Evolutionary conservation across 1,140 invertebrate genomes (phyloP).

Genomic region (Hormaphis cornu): DNA sequence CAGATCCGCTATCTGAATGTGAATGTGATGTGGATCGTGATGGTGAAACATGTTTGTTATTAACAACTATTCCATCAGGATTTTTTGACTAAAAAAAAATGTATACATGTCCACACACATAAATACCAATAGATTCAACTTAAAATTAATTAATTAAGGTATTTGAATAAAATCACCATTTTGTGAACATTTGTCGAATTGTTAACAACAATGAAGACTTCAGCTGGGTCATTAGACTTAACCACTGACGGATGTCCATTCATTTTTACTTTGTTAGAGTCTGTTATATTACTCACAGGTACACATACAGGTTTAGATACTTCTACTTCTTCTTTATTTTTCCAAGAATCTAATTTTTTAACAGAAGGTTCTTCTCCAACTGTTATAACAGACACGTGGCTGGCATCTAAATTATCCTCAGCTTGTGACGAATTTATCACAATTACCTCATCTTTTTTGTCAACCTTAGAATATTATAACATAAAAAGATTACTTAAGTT

Average conservation of each 20-base stretch:
- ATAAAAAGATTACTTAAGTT: conserved; percentile 45
- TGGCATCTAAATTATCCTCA: conserved; percentile 56
- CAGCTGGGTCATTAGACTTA: conserved; percentile 34
- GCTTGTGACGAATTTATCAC: conserved; percentile 35
- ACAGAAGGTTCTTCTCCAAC: conserved; percentile 58
- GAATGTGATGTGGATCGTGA: conserved; percentile 39
- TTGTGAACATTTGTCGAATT: conserved; percentile 38
- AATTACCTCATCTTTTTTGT: conserved; percentile 36
- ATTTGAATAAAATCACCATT: conserved; percentile 27
- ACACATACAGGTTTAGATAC: conserved; percentile 12
- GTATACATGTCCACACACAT: too few species aligned
- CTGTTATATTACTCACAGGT: neutral
- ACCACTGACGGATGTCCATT: neutral
- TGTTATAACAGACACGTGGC: conserved; percentile 80
- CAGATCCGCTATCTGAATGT: conserved; percentile 39
- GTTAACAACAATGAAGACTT: conserved; percentile 39
- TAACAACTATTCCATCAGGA: conserved; percentile 32
- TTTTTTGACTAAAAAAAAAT: conserved; percentile 15
- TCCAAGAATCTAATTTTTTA: conserved; percentile 13
- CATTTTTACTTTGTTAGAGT: conserved; percentile 8
- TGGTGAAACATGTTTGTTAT: conserved; percentile 42
- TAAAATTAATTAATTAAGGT: neutral
- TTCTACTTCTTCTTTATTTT: conserved; percentile 3
- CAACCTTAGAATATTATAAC: conserved; percentile 33
- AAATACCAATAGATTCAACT: neutral